phyloP scores from a whole-genome alignment of 2,888 invertebrate species.

The Leptopilina drosophilae region DNA sequence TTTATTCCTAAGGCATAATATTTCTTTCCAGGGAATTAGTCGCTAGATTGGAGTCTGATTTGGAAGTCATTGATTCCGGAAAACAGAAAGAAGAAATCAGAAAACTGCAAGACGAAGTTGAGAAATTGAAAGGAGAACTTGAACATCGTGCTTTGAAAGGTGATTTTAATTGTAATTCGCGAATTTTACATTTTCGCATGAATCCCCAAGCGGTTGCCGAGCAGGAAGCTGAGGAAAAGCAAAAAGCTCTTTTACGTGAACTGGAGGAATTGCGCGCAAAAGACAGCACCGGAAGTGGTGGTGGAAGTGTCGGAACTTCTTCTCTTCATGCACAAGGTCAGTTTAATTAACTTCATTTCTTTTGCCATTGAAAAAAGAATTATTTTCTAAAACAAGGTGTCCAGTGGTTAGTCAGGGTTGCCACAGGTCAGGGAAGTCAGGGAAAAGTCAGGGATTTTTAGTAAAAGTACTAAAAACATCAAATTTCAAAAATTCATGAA shows the following conservation, averaged over 20 bases:
- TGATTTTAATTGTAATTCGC: conserved; percentile 78
- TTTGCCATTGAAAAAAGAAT: no score
- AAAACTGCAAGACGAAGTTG: conserved; percentile 77
- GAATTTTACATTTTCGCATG: conserved; percentile 82
- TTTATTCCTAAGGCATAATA: neutral
- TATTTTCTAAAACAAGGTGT: no score
- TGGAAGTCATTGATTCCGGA: conserved; percentile 73
- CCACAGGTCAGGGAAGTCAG: no score
- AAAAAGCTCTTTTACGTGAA: conserved; percentile 74
- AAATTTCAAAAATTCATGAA: no score
- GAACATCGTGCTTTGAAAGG: conserved; percentile 81
- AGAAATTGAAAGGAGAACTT: conserved; percentile 79
- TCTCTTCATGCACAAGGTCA: conserved; percentile 70
- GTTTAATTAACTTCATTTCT: neutral
- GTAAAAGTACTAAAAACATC: no score
- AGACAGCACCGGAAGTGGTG: conserved; percentile 74
- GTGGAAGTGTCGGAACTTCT: conserved; percentile 57
- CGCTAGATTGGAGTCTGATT: conserved; percentile 82
- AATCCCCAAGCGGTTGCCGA: conserved; percentile 87
- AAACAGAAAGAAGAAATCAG: conserved; percentile 69
- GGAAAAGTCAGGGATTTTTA: no score
- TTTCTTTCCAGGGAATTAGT: conserved; percentile 80
- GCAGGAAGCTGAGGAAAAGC: conserved; percentile 80
- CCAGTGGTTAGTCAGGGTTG: no score
- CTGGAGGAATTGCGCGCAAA: conserved; percentile 85